phyloP scores from a whole-genome alignment of 2,888 invertebrate genomes.

The Rotaria macrura region DNA sequence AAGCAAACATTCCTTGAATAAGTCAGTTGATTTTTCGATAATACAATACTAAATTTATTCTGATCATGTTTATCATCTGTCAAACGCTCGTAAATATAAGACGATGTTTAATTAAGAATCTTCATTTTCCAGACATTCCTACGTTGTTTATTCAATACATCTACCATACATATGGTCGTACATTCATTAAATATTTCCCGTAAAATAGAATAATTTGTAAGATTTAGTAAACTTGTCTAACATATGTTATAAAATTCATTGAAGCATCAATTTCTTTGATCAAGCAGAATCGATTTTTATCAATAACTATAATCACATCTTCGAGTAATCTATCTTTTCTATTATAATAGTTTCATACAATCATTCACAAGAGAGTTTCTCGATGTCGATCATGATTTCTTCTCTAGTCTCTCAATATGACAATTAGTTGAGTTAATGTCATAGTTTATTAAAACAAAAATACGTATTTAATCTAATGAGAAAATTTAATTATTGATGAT shows the following conservation, averaged over 20 bases:
- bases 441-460: neutral
- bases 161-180: too few relatives aligned
- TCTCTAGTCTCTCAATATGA: neutral
- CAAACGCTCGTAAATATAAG: too few relatives aligned
- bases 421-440: neutral
- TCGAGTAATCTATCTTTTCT: neutral
- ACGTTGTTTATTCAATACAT: too few relatives aligned
- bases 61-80: too few relatives aligned
- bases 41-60: too few relatives aligned
- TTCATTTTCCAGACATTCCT: too few relatives aligned
- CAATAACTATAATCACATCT: neutral
- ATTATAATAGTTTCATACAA: neutral
- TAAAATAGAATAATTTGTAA: neutral
- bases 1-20: too few relatives aligned
- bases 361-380: neutral
- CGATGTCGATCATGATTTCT: neutral
- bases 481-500: neutral
- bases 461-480: neutral
- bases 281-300: neutral
- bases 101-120: too few relatives aligned
- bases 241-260: neutral
- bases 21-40: too few relatives aligned
- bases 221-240: neutral
- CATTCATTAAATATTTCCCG: too few relatives aligned
- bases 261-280: neutral